A percentile compares a stretch with the other conserved stretches of the same genome.
Conservation (phyloP, 2,888 invertebrate species). For the Macroteleia sp. region DNA sequence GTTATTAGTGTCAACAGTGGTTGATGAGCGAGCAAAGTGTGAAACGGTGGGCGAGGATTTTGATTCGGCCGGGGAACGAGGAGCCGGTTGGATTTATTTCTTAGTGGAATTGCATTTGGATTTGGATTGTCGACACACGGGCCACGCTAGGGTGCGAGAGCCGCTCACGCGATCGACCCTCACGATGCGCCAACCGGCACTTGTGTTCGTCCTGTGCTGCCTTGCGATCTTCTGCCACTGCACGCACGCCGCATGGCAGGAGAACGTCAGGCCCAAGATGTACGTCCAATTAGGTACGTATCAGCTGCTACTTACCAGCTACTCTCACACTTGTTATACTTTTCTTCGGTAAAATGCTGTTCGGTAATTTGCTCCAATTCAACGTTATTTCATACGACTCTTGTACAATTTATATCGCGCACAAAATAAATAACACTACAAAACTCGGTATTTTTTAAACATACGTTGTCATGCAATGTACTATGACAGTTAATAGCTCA, state of each 20-base stretch:
- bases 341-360: too few species aligned
- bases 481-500: too few species aligned
- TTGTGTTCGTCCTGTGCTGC: conserved; percentile 74
- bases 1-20: conserved; percentile 24
- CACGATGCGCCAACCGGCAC: conserved; percentile 63
- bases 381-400: too few species aligned
- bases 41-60: conserved; percentile 22
- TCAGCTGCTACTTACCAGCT: too few species aligned
- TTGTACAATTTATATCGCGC: too few species aligned
- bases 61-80: conserved; percentile 21
- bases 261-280: conserved; percentile 96
- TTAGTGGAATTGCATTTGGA: conserved; percentile 35
- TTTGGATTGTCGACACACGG: conserved; percentile 32
- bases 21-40: conserved; percentile 45
- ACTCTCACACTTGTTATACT: too few species aligned
- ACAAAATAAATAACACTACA: too few species aligned
- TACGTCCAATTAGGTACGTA: conserved; percentile 95
- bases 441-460: too few species aligned
- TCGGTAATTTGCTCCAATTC: too few species aligned
- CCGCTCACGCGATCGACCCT: conserved; percentile 34
- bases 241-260: conserved; percentile 91
- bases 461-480: too few species aligned
- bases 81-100: conserved; percentile 40
- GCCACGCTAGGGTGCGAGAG: conserved; percentile 21
- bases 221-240: conserved; percentile 85